Base-by-base conservation (phyloP, 2,113 vertebrate genomes). In the Passer domesticus region DNA sequence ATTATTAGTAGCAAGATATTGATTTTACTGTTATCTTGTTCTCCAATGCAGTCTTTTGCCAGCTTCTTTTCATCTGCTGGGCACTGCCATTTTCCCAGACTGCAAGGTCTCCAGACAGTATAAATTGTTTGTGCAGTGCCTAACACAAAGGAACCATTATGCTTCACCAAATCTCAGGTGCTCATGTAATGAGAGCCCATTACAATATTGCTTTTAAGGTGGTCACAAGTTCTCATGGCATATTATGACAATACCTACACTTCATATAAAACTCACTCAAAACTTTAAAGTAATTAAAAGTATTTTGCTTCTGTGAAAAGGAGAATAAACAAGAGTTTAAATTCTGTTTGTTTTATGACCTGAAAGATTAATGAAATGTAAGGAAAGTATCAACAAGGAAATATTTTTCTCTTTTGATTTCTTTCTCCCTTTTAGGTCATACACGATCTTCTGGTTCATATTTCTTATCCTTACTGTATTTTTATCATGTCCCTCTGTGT, bases 11-110 rank as follows among this genome's bases (percentile, higher is more conserved):
- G 68, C 60, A 89, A 83, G 68, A 63, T 70, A 89, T 44, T 96
- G 90, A 91, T 94, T 93, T 89, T 90, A 78, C 76, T 64, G 47
- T 86, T 96, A 89, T 89, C 83, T 94, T 86, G 35, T 89, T 83
- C 80, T 83, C 2, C 0, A 6, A n/a, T 68, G 37, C n/a, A 53
- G 28, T 22, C 44, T 56, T 73, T 59, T 70, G 72, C 46, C 80
- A 63, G 63, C 22, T 90, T 89, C 68, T 43, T 93, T 92, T 79
- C 2, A 3, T 67, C 37, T 92, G 73, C 8, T 81, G 60, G 76
- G 33, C 47, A 67, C 31, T 82, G 83, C 28, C 47, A n/a, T 83
- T 72, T 59, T 74, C 83, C 68, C 76, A 87, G 59, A 33, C 72
- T 27, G 43, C 55, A 76, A 80, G 82, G 59, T 88, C 85, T 77